A percentile compares a stretch with the other conserved stretches of the same genome.
These are phyloP conservation scores for Caenorhabditis inopinata DNA, from an alignment of 1,140 invertebrate genomes.

Conservation along the genomic window DNA sequence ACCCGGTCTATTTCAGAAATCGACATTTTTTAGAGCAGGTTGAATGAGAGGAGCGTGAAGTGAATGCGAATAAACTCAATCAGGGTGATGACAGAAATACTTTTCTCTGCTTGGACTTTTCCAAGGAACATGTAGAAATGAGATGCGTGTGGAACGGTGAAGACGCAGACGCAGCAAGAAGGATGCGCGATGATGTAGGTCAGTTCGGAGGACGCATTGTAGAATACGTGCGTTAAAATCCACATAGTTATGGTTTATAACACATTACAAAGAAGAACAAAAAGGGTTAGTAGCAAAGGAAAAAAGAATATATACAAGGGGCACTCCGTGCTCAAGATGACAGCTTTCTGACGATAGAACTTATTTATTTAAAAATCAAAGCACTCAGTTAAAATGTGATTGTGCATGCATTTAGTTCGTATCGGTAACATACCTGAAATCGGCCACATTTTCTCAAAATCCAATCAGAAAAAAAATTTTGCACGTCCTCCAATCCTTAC, in stretches of 20 bases:
- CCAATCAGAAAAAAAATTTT: too few relatives aligned
- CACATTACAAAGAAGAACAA: too few relatives aligned
- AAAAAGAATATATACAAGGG: too few relatives aligned
- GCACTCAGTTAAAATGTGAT: too few relatives aligned
- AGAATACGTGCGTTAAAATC: neutral
- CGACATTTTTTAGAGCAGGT: neutral
- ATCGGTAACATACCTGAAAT: too few relatives aligned
- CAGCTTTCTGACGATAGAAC: too few relatives aligned
- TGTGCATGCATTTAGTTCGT: too few relatives aligned
- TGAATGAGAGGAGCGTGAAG: too few relatives aligned
- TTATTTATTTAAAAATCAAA: too few relatives aligned
- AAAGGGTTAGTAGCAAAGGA: neutral
- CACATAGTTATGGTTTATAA: neutral
- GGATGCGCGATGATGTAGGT: constrained; percentile 23
- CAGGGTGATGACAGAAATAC: neutral
- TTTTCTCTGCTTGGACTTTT: neutral
- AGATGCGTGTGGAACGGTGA: neutral
- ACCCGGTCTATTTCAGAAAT: neutral
- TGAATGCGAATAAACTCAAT: neutral
- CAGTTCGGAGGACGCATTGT: neutral
- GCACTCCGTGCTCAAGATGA: too few relatives aligned
- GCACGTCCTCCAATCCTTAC: too few relatives aligned
- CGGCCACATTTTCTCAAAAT: too few relatives aligned
- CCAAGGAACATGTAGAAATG: neutral
- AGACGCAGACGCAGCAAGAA: neutral